Conservation (phyloP, 2,888 invertebrate species). For the Rhaphigaster nebulosa region DNA sequence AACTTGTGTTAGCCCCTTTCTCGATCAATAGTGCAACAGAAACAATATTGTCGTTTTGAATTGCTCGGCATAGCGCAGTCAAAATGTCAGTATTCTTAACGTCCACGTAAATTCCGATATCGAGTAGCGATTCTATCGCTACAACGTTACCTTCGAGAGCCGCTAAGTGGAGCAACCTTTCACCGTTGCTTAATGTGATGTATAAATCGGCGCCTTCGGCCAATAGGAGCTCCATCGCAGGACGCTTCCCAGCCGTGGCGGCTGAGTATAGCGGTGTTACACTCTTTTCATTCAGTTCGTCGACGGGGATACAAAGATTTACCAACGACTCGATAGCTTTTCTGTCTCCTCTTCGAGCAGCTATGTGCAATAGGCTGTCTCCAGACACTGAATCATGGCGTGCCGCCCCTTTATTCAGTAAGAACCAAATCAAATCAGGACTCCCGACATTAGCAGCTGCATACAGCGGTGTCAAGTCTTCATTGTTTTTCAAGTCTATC, state of each 20-base stretch:
- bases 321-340: neutral
- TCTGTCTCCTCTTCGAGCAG: neutral
- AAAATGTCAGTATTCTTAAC: neutral
- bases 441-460: neutral
- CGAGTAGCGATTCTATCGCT: neutral
- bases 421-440: neutral
- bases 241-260: neutral
- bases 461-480: neutral
- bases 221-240: neutral
- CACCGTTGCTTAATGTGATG: neutral
- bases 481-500: neutral
- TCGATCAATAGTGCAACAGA: neutral
- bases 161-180: neutral
- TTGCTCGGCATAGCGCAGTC: neutral
- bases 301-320: neutral
- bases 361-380: neutral
- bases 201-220: neutral
- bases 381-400: neutral
- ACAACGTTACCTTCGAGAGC: neutral
- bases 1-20: neutral
- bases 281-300: neutral
- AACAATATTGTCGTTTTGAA: neutral
- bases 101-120: neutral
- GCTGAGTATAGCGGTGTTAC: neutral
- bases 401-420: neutral